Evolutionary conservation across 2,113 vertebrate genomes (phyloP), one percentile per base, ranked within the genome.

Genomic region (Rallus limicola): DNA sequence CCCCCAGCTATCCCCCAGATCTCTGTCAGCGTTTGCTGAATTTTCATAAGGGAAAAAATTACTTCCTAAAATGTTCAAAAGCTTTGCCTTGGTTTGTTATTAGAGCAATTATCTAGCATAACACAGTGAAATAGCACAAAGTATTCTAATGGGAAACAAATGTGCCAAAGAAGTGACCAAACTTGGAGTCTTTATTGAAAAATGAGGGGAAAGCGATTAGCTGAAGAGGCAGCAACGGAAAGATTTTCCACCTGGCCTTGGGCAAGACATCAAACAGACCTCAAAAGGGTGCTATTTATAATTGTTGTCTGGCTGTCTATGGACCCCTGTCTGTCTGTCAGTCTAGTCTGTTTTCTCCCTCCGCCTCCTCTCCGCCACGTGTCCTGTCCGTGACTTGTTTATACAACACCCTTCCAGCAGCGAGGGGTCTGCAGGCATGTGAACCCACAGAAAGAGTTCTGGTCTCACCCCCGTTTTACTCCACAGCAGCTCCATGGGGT

Each of bases 31-130:
- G 63, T 97, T 96, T 46, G 16, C 98, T 97, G 97, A 94, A 96
- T 95, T 97, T 98, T 97, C 96, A 74, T 71, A 95, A 91, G 91
- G 87, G 81, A 92, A 98, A 97, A 98, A 98, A 97, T 97, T 88
- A 97, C 97, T 98, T 98, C 98, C 98, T 98, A 98, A 98, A 98
- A 98, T 97, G 97, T 98, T 98, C 98, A 97, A 98, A 98, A 98
- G 98, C 97, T 98, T 98, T 98, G 97, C 97, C 97, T 98, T 64
- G 59, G 98, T 98, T 98, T 98, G 98, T 98, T 98, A 98, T 98
- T 98, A 98, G 98, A 98, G 98, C 98, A 98, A 98, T 98, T 98
- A 98, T 98, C 97, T 98, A 98, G 97, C 98, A 98, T 97, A 98
- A 98, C 98, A 98, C 96, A 97, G 97, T 26, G 65, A 97, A 97